A percentile compares a stretch with the other conserved stretches of the same genome.
Conservation (phyloP, 2,888 invertebrate genomes). For the Nomada hirtipes region DNA sequence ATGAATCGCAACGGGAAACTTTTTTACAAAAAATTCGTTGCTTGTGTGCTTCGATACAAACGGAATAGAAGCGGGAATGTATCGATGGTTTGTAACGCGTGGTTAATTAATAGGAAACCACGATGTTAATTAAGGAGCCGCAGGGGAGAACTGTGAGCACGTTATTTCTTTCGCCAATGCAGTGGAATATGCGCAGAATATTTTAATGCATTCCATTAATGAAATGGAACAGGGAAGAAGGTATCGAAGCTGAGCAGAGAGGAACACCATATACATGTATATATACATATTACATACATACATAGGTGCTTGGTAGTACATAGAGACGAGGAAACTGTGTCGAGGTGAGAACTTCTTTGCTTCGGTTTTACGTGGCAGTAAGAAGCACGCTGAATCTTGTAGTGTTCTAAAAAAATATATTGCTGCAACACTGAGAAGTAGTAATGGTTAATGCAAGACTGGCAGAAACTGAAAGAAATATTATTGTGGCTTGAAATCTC, state of each 20-base stretch:
- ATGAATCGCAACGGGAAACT: background rate
- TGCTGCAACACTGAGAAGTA: background rate
- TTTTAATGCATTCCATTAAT: slow-evolving; percentile 51
- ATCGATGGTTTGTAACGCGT: background rate
- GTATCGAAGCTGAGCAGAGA: background rate
- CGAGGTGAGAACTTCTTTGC: slow-evolving; percentile 43
- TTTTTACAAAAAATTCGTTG: background rate
- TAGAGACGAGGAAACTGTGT: slow-evolving; percentile 27
- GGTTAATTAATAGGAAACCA: slow-evolving; percentile 22
- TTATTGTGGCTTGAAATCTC: too few relatives aligned
- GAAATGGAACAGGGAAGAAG: slow-evolving; percentile 31
- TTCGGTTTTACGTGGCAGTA: slow-evolving; percentile 18
- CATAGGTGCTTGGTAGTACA: background rate
- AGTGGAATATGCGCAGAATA: slow-evolving; percentile 22
- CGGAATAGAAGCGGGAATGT: too few relatives aligned
- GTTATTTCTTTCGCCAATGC: slow-evolving; percentile 1
- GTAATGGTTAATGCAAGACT: background rate
- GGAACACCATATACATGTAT: background rate
- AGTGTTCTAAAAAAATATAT: background rate
- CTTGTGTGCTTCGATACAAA: background rate
- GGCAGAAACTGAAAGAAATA: background rate
- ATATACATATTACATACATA: too few relatives aligned
- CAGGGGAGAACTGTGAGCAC: too few relatives aligned
- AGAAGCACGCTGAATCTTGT: slow-evolving; percentile 18
- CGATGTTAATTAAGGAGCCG: slow-evolving; percentile 10